phyloP scores from a whole-genome alignment of 2,888 invertebrate species.

The Mesochorus sp. region DNA sequence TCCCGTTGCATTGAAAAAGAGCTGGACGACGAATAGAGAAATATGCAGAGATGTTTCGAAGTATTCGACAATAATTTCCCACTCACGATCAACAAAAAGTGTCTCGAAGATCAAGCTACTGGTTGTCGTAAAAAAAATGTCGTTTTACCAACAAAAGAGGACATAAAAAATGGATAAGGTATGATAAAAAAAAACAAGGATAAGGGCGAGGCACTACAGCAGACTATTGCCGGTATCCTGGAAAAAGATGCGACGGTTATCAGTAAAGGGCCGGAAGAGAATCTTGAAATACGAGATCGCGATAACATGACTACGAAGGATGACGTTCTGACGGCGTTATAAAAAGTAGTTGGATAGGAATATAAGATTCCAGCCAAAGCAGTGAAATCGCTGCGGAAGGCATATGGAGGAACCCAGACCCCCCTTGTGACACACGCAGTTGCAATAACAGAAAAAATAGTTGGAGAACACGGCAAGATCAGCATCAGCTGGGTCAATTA shows the following conservation, averaged over 20 bases:
- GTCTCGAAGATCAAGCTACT: constrained; percentile 1
- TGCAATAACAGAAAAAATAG: constrained; percentile 10
- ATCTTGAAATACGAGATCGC: constrained; percentile 54
- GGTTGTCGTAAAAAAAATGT: not conserved
- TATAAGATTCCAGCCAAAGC: not conserved
- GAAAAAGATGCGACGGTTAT: constrained; percentile 41
- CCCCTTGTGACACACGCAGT: constrained; percentile 36
- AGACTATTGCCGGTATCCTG: constrained; percentile 12
- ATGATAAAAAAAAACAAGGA: no score
- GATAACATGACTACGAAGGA: constrained; percentile 54
- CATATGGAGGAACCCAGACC: constrained; percentile 50
- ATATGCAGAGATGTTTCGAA: constrained; percentile 5
- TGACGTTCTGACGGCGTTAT: constrained; percentile 41
- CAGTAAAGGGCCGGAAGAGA: constrained; percentile 38
- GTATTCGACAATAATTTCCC: constrained; percentile 11
- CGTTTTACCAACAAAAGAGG: not conserved
- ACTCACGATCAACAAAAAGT: constrained; percentile 23
- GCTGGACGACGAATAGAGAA: constrained; percentile 3
- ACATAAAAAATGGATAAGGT: no score
- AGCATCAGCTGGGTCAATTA: constrained; percentile 54
- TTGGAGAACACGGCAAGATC: constrained; percentile 1
- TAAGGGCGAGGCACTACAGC: no score
- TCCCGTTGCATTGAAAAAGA: constrained; percentile 26
- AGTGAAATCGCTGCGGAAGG: constrained; percentile 37
- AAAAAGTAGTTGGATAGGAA: constrained; percentile 2